Percentiles rank a stretch among this genome's conserved stretches.
These are phyloP conservation scores for Trichomycterus rosablanca DNA, from an alignment of 2,113 vertebrate species.

Conservation along the genomic window DNA sequence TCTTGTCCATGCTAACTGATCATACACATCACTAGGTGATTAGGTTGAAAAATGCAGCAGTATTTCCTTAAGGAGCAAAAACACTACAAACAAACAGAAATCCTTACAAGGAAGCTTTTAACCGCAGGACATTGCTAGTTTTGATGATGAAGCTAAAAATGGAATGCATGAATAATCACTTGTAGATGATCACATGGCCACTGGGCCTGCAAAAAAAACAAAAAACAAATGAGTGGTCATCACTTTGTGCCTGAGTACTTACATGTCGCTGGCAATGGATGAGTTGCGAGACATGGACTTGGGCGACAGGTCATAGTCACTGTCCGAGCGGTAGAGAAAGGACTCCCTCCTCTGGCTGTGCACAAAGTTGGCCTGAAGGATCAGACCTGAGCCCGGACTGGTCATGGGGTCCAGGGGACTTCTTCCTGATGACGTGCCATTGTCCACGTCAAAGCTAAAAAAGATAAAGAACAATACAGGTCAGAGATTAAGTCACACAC, in stretches of 20 bases:
- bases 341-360: slow-evolving; percentile 85
- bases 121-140: slow-evolving; percentile 14
- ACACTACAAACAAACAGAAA: background rate
- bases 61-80: background rate
- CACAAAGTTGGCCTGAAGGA: slow-evolving; percentile 85
- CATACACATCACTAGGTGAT: too few species aligned
- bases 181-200: background rate
- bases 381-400: slow-evolving; percentile 82
- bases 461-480: slow-evolving; percentile 1
- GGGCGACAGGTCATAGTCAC: slow-evolving; percentile 85
- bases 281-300: slow-evolving; percentile 88
- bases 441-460: slow-evolving; percentile 48
- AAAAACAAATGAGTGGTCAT: background rate
- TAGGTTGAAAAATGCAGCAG: too few species aligned
- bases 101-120: background rate
- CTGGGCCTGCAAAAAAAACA: too few species aligned
- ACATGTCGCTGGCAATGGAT: slow-evolving; percentile 88
- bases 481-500: background rate
- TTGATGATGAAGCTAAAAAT: slow-evolving; percentile 1
- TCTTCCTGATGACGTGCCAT: slow-evolving; percentile 42
- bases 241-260: slow-evolving; percentile 55
- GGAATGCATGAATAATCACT: background rate
- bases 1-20: too few species aligned
- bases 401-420: slow-evolving; percentile 86
- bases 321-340: slow-evolving; percentile 85